Conservation (phyloP, 2,888 invertebrate genomes). For the Lithophane leautieri region DNA sequence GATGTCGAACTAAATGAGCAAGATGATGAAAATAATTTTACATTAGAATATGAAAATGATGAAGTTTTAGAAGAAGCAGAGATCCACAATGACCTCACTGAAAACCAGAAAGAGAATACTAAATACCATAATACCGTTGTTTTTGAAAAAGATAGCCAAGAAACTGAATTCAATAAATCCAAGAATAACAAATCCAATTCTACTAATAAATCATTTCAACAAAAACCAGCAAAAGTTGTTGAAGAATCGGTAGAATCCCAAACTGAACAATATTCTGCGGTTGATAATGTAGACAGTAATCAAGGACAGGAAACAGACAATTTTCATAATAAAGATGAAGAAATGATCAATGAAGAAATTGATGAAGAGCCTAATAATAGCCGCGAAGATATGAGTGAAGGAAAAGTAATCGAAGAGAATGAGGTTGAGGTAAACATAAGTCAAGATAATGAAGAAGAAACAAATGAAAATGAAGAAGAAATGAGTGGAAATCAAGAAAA, state of each 20-base stretch:
- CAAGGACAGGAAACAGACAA: constrained; percentile 6
- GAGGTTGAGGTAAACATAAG: constrained; percentile 16
- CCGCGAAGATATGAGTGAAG: background rate
- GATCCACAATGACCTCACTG: background rate
- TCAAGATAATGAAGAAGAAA: constrained; percentile 15
- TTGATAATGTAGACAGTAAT: constrained; percentile 46
- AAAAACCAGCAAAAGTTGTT: constrained; percentile 34
- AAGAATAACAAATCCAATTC: constrained; percentile 34
- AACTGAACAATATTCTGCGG: constrained; percentile 23
- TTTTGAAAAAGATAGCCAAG: constrained; percentile 10
- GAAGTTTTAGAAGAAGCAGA: constrained; percentile 20
- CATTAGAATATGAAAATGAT: constrained; percentile 46
- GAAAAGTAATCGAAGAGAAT: constrained; percentile 3
- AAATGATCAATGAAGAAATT: constrained; percentile 18
- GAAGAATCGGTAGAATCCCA: constrained; percentile 52
- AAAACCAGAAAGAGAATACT: constrained; percentile 4
- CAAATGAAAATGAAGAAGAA: constrained; percentile 17
- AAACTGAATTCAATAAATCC: constrained; percentile 27
- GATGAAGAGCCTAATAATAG: constrained; percentile 19
- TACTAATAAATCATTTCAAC: constrained; percentile 24
- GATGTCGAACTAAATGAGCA: constrained; percentile 9
- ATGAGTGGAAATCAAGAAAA: too few species aligned
- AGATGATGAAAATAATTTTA: constrained; percentile 44
- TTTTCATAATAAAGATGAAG: constrained; percentile 25
- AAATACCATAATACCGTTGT: constrained; percentile 8